Evolutionary conservation across 2,113 vertebrate species (phyloP).

Genomic region (Quiscalus mexicanus): DNA sequence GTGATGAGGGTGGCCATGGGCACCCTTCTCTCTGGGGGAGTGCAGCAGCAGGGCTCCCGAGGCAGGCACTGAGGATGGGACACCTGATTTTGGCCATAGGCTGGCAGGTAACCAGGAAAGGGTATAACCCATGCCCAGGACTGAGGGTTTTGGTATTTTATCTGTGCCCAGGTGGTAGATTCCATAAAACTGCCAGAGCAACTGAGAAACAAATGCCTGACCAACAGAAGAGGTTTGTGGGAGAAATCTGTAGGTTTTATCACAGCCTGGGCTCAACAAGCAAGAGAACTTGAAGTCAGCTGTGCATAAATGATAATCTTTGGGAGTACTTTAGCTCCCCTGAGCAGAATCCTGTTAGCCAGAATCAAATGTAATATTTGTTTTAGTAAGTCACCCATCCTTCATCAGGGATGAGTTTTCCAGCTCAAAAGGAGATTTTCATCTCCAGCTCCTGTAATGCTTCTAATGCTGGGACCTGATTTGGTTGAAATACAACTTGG

Average conservation of each 20-base stretch:
- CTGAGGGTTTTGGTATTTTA: not conserved
- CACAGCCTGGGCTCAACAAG: not conserved
- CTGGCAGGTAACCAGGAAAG: not conserved
- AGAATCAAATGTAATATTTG: not conserved
- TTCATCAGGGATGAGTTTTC: not conserved
- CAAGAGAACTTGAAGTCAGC: not conserved
- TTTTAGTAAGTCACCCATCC: conserved; percentile 11
- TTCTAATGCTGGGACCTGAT: not conserved
- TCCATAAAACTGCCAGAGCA: not conserved
- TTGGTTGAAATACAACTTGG: not conserved
- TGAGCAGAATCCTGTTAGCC: not conserved
- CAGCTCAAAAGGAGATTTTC: conserved; percentile 5
- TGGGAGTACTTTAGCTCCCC: not conserved
- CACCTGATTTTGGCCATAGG: not conserved
- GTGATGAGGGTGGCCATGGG: not conserved
- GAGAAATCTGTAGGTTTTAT: fast-evolving
- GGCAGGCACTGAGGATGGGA: not conserved
- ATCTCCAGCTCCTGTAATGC: not conserved
- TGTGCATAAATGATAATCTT: not conserved
- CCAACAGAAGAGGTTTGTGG: not conserved
- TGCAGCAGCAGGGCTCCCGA: not conserved
- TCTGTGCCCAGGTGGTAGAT: not conserved
- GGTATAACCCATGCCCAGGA: not conserved
- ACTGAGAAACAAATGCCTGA: not conserved
- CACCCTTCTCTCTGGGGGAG: not conserved